phyloP scores from a whole-genome alignment of 2,113 vertebrate species.

The Centropus bengalensis region DNA sequence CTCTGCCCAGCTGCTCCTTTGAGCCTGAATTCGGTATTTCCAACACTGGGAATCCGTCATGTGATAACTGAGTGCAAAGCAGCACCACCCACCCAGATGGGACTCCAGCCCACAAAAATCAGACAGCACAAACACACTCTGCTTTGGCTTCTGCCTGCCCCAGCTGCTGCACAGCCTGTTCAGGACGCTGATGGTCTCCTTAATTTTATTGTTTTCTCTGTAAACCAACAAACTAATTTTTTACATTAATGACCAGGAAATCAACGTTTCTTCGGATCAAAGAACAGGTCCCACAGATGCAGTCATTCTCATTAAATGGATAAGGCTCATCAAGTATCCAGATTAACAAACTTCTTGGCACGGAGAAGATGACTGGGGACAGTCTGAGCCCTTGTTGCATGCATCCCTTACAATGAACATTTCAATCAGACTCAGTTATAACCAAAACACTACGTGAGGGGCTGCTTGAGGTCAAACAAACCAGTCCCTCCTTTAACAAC shows the following conservation, averaged over 20 bases:
- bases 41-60: background rate
- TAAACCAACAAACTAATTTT: background rate
- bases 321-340: background rate
- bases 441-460: conserved; percentile 78
- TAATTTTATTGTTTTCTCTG: background rate
- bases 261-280: background rate
- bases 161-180: background rate
- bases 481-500: conserved; percentile 95
- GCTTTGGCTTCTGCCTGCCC: background rate
- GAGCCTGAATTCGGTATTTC: background rate
- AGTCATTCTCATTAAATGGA: background rate
- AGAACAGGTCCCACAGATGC: background rate
- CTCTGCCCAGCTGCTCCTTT: background rate
- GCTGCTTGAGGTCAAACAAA: conserved; percentile 96
- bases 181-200: background rate
- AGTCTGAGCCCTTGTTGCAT: fast-evolving
- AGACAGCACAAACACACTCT: background rate
- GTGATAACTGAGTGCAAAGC: background rate
- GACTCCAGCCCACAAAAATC: background rate
- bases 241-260: background rate
- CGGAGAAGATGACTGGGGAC: background rate
- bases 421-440: background rate
- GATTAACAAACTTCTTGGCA: background rate
- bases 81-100: background rate
- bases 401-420: fast-evolving